Conservation (phyloP, 2,797 vertebrate species). For the Centropyge bicolor region DNA sequence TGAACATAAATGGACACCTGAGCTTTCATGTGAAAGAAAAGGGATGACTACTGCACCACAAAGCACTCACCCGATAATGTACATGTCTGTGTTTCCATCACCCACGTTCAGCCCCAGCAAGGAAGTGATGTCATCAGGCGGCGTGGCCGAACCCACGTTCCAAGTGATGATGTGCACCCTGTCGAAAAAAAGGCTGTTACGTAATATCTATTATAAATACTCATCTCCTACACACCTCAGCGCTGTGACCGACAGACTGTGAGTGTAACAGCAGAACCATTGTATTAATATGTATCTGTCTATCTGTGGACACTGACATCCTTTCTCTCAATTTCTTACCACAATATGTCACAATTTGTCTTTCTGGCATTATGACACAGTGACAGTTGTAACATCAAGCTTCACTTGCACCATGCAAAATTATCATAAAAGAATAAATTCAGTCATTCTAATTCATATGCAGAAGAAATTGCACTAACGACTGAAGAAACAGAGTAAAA, state of each 20-base stretch:
- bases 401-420: neutral
- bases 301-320: neutral
- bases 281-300: neutral
- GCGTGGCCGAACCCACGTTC: conserved; percentile 95
- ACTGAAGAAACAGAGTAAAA: neutral
- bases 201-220: conserved; percentile 30
- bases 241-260: neutral
- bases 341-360: neutral
- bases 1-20: conserved; percentile 9
- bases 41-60: neutral
- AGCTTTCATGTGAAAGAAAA: conserved; percentile 11
- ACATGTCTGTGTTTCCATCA: conserved; percentile 93
- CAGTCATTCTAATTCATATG: neutral
- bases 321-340: neutral
- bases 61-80: conserved; percentile 94
- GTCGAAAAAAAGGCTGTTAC: conserved; percentile 59
- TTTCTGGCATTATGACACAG: neutral
- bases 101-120: conserved; percentile 92
- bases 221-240: conserved; percentile 26
- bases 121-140: conserved; percentile 93
- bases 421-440: neutral
- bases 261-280: conserved; percentile 4
- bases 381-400: neutral
- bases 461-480: too few relatives aligned
- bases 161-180: conserved; percentile 96